Percentiles rank a stretch among this genome's conserved stretches.
Evolutionary conservation across 2,888 invertebrate species (phyloP).

Genomic region (Galerucella nymphaeae): DNA sequence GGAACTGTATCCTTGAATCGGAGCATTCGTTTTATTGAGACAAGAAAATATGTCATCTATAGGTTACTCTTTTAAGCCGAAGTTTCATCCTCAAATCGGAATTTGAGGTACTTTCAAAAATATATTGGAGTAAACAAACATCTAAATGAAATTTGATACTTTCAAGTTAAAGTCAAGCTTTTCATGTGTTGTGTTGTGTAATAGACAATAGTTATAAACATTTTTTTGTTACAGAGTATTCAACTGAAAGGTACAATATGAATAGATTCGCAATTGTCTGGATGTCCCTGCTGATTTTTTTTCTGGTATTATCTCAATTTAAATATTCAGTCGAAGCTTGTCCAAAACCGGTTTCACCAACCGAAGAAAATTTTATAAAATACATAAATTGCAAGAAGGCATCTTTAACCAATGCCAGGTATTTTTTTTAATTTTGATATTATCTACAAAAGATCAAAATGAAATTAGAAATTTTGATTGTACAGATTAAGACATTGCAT

Average conservation of each 20-base stretch:
- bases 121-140: too few species aligned
- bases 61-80: too few species aligned
- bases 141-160: too few species aligned
- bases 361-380: conserved; percentile 1
- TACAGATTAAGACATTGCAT: too few species aligned
- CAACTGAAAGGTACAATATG: background rate
- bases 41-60: too few species aligned
- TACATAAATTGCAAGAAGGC: conserved; percentile 4
- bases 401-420: background rate
- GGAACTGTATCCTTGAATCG: too few species aligned
- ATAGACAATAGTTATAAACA: background rate
- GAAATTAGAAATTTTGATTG: too few species aligned
- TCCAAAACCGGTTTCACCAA: background rate
- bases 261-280: background rate
- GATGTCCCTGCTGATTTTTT: background rate
- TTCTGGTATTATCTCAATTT: background rate
- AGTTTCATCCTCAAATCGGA: too few species aligned
- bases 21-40: too few species aligned
- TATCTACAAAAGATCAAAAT: background rate
- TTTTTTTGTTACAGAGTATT: background rate
- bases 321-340: background rate
- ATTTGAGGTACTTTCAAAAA: too few species aligned
- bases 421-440: background rate
- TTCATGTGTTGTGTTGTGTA: too few species aligned
- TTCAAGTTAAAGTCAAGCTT: too few species aligned